Evolutionary conservation across 2,888 invertebrate genomes (phyloP).

Genomic region (Drosophila falleni): DNA sequence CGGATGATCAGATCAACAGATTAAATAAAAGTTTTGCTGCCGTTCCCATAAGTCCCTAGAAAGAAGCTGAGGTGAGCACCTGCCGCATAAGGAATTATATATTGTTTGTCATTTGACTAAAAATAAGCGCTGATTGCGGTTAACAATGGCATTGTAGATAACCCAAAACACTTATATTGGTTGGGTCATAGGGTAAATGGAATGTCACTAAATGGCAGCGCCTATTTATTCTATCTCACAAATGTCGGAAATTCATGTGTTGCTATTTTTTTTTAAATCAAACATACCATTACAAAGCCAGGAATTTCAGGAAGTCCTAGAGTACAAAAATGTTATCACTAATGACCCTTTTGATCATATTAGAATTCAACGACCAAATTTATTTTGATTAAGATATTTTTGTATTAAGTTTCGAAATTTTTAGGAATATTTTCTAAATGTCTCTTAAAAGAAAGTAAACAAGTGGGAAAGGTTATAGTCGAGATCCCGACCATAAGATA

Average conservation of each 20-base stretch:
- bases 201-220: background rate
- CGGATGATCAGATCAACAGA: slow-evolving; percentile 75
- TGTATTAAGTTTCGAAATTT: too few relatives aligned
- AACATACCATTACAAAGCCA: slow-evolving; percentile 33
- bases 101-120: slow-evolving; percentile 66
- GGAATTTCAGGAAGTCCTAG: background rate
- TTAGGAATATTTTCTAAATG: too few relatives aligned
- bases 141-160: slow-evolving; percentile 77
- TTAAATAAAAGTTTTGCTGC: slow-evolving; percentile 63
- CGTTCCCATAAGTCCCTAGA: slow-evolving; percentile 54
- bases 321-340: slow-evolving; percentile 17
- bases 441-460: too few relatives aligned
- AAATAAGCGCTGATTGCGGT: slow-evolving; percentile 76
- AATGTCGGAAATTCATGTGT: slow-evolving; percentile 6
- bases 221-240: slow-evolving; percentile 4
- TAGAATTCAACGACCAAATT: background rate
- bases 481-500: too few relatives aligned
- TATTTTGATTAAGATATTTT: slow-evolving; percentile 11
- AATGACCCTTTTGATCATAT: slow-evolving; percentile 1
- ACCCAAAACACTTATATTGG: slow-evolving; percentile 26
- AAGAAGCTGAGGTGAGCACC: slow-evolving; percentile 46
- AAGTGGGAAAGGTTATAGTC: too few relatives aligned
- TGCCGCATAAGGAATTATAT: slow-evolving; percentile 59
- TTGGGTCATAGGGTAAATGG: background rate
- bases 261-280: slow-evolving; percentile 18